Conservation (phyloP, 2,797 vertebrate species). For the Pangasius sanitwongsei region DNA sequence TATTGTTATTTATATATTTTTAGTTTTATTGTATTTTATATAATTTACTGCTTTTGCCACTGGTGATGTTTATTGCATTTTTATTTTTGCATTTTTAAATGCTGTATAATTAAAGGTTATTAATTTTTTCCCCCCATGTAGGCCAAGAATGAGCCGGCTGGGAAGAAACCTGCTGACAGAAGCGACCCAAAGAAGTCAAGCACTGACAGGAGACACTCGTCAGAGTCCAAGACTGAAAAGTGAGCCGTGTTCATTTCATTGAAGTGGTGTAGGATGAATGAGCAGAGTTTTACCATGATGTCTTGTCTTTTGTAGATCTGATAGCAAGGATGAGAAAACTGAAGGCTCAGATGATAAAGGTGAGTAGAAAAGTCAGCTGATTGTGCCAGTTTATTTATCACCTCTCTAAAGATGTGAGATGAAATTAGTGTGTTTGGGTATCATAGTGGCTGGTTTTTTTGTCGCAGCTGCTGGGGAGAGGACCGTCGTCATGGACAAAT, state of each 20-base stretch:
- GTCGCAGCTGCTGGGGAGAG: constrained; percentile 78
- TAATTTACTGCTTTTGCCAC: not conserved
- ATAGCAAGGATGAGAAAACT: constrained; percentile 81
- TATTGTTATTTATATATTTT: too few relatives aligned
- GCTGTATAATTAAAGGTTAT: not conserved
- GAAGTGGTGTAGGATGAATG: not conserved
- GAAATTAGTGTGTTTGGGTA: not conserved
- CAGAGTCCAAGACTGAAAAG: constrained; percentile 85
- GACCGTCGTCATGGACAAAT: constrained; percentile 96
- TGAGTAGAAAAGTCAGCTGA: constrained; percentile 47
- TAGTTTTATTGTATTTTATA: not conserved
- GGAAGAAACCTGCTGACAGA: constrained; percentile 88
- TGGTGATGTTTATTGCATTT: not conserved
- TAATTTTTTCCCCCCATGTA: constrained; percentile 55
- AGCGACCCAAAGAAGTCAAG: constrained; percentile 78
- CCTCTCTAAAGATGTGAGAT: not conserved
- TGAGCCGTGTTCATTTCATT: constrained; percentile 52
- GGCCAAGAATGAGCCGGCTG: constrained; percentile 96
- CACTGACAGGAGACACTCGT: constrained; percentile 80
- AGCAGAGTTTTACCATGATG: not conserved
- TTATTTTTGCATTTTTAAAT: not conserved
- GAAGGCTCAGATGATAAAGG: constrained; percentile 84
- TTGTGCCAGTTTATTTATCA: not conserved
- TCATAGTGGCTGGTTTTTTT: not conserved
- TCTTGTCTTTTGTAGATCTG: constrained; percentile 67